Evolutionary conservation across 2,797 vertebrate species (phyloP), one percentile per base, ranked within the genome.

Genomic region (Graptemys geographica): DNA sequence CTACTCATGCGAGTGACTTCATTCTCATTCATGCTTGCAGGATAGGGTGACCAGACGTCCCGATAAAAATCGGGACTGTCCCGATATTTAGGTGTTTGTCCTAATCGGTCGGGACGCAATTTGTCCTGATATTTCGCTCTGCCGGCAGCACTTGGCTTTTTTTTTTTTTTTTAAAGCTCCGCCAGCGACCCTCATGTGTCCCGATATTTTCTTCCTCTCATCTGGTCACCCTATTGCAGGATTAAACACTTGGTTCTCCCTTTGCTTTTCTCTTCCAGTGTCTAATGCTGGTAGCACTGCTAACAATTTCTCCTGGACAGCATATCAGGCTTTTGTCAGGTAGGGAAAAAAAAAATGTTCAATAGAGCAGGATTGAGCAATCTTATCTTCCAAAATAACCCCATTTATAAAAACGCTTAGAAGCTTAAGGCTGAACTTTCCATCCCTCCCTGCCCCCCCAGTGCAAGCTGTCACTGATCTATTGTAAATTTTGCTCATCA

Each of bases 381-480:
- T 53, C 25, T 57, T 6, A 5, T 21, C 78, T 51, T 89, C 86
- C n/a, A 25, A 72, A 11, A 82, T 33, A 59, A 88, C 21, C 3
- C 0, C 3, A 87, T 47, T 47, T 76, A 16, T 25, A 59, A 12
- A 44, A 95, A 49, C 31, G 51, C 90, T 21, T 13, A 78, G 47
- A 93, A 93, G 51, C 5, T 27, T 84, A 88, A 83, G 44, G 2
- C 2, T 84, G 84, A 47, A 21, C 28, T 59, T 86, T 53, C 23
- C 55, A 55, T 10, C 83, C n/a, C 81, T 0, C 0, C 2, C 84
- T 15, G 16, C n/a, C 11, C 23, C 55, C 57, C 1, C 31, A 18
- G 15, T 78, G 44, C 74, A 78, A 78, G 8, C 44, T 18, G 25
- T 31, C 27, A 78, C 15, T 12, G 25, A 78, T 78, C 27, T 78